Evolutionary conservation across 2,797 vertebrate species (phyloP).

Genomic region (Acanthopagrus latus): DNA sequence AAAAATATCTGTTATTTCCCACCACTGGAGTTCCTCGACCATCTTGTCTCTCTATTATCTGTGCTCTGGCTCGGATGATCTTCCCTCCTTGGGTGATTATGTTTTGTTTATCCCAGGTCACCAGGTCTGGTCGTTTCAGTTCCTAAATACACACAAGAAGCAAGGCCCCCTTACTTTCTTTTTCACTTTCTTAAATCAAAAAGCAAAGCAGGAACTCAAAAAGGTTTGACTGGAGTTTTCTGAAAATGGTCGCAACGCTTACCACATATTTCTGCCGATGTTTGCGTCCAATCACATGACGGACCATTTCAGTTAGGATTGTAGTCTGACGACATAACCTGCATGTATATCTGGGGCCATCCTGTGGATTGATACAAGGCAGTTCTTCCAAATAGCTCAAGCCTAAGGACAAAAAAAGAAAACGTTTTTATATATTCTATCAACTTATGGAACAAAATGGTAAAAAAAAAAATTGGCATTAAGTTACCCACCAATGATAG

Average conservation of each 20-base stretch:
- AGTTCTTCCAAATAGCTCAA: conserved; percentile 78
- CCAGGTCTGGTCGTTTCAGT: conserved; percentile 81
- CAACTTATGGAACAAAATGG: background rate
- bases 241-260: conserved; percentile 22
- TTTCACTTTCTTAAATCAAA: background rate
- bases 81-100: conserved; percentile 77
- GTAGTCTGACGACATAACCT: conserved; percentile 73
- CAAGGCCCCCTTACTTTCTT: background rate
- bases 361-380: conserved; percentile 50
- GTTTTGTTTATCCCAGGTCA: conserved; percentile 77
- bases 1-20: background rate
- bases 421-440: background rate
- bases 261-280: conserved; percentile 88
- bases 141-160: conserved; percentile 70
- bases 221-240: background rate
- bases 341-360: conserved; percentile 77
- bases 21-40: conserved; percentile 83
- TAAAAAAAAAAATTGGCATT: accelerated
- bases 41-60: conserved; percentile 85
- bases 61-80: conserved; percentile 82
- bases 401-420: conserved; percentile 67
- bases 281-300: conserved; percentile 86
- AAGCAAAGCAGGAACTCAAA: background rate
- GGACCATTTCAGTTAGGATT: conserved; percentile 76
- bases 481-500: conserved; percentile 84